Conservation (phyloP, 2,888 invertebrate genomes). For the Coelogynopora nodosa region DNA sequence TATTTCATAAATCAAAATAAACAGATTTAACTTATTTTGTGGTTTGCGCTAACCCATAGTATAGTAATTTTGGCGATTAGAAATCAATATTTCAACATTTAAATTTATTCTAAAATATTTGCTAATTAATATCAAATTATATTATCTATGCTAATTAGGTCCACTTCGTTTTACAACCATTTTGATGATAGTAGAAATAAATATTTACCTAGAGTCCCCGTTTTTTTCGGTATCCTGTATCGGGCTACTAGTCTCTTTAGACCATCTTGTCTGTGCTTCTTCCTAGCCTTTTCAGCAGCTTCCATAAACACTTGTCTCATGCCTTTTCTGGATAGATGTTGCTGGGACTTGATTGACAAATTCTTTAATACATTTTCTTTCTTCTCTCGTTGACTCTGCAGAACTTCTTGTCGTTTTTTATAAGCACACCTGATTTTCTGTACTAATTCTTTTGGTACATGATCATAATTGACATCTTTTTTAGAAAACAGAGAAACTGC, state of each 20-base stretch:
- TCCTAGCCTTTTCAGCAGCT: neutral
- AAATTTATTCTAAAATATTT: neutral
- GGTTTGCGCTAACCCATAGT: neutral
- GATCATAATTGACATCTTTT: slow-evolving; percentile 5
- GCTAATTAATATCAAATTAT: neutral
- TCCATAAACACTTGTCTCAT: neutral
- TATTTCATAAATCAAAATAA: no score
- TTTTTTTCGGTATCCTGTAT: neutral
- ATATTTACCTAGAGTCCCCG: neutral
- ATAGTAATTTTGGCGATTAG: neutral
- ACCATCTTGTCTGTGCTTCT: neutral
- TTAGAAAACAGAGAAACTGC: neutral
- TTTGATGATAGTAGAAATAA: neutral
- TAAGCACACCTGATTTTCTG: neutral
- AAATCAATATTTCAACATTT: neutral
- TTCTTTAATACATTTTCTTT: neutral
- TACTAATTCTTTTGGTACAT: slow-evolving; percentile 24
- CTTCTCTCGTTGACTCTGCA: neutral
- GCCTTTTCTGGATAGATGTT: neutral
- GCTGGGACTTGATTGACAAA: neutral
- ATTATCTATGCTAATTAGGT: neutral
- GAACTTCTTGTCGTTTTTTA: neutral
- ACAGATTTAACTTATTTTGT: no score
- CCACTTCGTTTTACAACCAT: neutral
- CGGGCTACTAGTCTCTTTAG: neutral